Percentiles rank a stretch among this genome's conserved stretches.
These are phyloP conservation scores for Zaprionus ornatus DNA, from an alignment of 1,140 invertebrate species.

Conservation along the genomic window DNA sequence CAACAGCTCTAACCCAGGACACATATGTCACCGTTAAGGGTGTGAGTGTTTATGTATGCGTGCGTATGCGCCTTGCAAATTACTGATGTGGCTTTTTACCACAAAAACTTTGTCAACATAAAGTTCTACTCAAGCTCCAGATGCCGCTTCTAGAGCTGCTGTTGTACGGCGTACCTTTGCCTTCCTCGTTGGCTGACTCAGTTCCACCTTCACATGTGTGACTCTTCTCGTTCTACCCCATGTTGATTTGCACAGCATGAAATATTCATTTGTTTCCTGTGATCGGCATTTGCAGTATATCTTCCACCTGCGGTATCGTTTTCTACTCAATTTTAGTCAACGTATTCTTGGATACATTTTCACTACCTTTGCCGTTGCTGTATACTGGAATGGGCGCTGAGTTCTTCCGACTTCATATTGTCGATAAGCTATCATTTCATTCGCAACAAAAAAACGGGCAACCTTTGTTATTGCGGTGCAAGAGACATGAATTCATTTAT, in stretches of 20 bases:
- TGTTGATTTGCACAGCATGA: slow-evolving; percentile 81
- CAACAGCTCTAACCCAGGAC: slow-evolving; percentile 64
- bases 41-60: slow-evolving; percentile 32
- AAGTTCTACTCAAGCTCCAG: slow-evolving; percentile 54
- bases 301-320: slow-evolving; percentile 77
- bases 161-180: slow-evolving; percentile 60
- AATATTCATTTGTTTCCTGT: slow-evolving; percentile 82
- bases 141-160: slow-evolving; percentile 36
- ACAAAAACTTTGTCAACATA: slow-evolving; percentile 82
- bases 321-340: slow-evolving; percentile 81
- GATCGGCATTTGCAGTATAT: slow-evolving; percentile 82
- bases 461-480: slow-evolving; percentile 64
- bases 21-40: slow-evolving; percentile 64
- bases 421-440: slow-evolving; percentile 78
- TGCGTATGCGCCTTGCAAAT: slow-evolving; percentile 65
- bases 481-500: slow-evolving; percentile 80
- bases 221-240: not conserved
- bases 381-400: slow-evolving; percentile 46
- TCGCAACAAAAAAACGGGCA: slow-evolving; percentile 56
- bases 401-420: slow-evolving; percentile 29
- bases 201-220: slow-evolving; percentile 10
- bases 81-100: slow-evolving; percentile 81
- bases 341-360: slow-evolving; percentile 56
- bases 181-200: slow-evolving; percentile 23
- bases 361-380: slow-evolving; percentile 57